A percentile compares a stretch with the other conserved stretches of the same genome.
Evolutionary conservation across 2,113 vertebrate genomes (phyloP).

Genomic region (Bubo bubo): DNA sequence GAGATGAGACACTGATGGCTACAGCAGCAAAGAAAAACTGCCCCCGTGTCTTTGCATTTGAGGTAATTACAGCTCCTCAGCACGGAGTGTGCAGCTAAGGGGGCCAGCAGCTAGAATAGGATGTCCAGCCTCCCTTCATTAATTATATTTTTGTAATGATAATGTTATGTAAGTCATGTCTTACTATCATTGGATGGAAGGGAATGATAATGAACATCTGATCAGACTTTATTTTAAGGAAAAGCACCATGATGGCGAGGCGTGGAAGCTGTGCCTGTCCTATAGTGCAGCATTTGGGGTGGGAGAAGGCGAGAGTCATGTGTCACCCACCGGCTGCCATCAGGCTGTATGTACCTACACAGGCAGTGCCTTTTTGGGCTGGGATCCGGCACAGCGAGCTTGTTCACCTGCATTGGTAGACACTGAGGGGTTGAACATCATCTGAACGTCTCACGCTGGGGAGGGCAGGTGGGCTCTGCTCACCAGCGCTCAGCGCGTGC

Average conservation of each 20-base stretch:
- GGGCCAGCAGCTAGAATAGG: not conserved
- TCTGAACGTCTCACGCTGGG: not conserved
- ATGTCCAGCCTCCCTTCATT: not conserved
- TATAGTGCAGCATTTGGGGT: not conserved
- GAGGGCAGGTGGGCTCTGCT: not conserved
- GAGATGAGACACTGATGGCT: not conserved
- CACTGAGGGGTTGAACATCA: accelerated
- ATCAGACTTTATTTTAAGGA: conserved; percentile 15
- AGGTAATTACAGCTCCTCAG: not conserved
- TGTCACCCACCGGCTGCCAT: accelerated
- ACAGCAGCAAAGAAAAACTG: not conserved
- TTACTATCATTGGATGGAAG: conserved; percentile 9
- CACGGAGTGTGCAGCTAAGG: not conserved
- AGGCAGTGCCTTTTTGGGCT: not conserved
- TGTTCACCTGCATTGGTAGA: accelerated
- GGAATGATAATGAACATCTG: not conserved
- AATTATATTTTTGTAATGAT: not conserved
- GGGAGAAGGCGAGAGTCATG: not conserved
- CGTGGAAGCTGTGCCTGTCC: not conserved
- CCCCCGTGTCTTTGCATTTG: not conserved
- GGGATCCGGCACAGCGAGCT: not conserved
- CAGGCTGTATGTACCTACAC: not conserved
- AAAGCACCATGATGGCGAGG: not conserved
- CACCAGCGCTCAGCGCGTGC: accelerated
- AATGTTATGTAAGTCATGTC: conserved; percentile 17